Evolutionary conservation across 2,113 vertebrate species (phyloP).

Genomic region (Anolis carolinensis): DNA sequence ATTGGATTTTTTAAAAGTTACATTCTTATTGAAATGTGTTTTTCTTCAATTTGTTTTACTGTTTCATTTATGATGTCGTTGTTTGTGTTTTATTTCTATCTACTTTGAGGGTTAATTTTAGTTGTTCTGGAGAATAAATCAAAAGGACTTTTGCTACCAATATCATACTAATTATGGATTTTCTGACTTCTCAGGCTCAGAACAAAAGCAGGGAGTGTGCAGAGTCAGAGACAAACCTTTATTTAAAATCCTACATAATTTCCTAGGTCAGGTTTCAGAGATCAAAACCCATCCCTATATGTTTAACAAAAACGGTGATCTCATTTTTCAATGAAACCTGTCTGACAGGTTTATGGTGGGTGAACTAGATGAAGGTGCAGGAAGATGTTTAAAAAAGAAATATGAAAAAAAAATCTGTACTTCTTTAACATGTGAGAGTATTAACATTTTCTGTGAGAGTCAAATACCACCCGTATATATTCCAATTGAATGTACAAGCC

Average conservation of each 20-base stretch:
- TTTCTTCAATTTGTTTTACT: no score
- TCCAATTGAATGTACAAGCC: not conserved
- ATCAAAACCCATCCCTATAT: not conserved
- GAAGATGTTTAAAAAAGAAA: slow-evolving; percentile 20
- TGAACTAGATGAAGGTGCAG: slow-evolving; percentile 21
- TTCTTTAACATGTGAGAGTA: slow-evolving; percentile 5
- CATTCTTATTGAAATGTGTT: not conserved
- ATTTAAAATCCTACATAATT: not conserved
- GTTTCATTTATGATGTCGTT: no score
- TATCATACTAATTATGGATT: no score
- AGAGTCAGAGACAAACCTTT: not conserved
- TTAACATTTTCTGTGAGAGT: slow-evolving; percentile 5
- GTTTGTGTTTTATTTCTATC: not conserved
- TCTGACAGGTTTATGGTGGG: slow-evolving; percentile 42
- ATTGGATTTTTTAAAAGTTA: not conserved
- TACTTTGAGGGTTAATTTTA: not conserved
- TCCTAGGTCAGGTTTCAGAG: not conserved
- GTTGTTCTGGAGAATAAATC: no score
- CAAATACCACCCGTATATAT: rapidly evolving
- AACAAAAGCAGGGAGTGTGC: not conserved
- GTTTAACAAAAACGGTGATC: not conserved
- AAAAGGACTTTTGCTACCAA: no score
- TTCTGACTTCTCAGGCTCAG: not conserved
- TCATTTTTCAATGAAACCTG: slow-evolving; percentile 40
- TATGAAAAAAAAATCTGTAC: not conserved